Conservation (phyloP, 2,113 vertebrate genomes). For the Oostethus manadensis region DNA sequence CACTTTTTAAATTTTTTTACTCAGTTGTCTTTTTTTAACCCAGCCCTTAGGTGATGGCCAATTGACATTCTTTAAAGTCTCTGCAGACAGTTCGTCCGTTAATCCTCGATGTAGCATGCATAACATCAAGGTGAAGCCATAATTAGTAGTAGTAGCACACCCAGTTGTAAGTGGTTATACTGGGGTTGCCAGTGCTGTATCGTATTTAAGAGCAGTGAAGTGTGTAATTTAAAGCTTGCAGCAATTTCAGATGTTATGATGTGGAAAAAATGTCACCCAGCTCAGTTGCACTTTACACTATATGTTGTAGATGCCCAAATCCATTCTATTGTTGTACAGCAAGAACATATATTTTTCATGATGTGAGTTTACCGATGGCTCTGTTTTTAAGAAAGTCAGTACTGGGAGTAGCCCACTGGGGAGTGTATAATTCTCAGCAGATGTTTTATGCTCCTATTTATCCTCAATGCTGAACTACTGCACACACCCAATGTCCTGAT, state of each 20-base stretch:
- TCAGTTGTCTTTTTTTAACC: not conserved
- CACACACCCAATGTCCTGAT: not conserved
- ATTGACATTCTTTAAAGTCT: constrained; percentile 7
- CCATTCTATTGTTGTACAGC: not conserved
- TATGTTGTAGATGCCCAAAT: too few relatives aligned
- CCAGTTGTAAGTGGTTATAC: not conserved
- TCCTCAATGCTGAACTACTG: constrained; percentile 6
- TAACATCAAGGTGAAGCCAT: constrained; percentile 1
- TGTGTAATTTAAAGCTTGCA: not conserved
- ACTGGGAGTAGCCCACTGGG: constrained; percentile 17
- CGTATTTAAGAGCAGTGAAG: not conserved
- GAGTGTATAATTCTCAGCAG: constrained; percentile 25
- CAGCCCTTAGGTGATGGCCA: not conserved
- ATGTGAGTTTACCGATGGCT: not conserved
- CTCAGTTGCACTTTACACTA: not conserved
- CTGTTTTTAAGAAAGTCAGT: constrained; percentile 5
- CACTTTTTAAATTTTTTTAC: too few relatives aligned
- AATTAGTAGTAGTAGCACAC: constrained; percentile 11
- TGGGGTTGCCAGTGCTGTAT: not conserved
- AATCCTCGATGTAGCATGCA: constrained; percentile 11
- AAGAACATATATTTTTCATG: not conserved
- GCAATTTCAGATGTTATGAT: not conserved
- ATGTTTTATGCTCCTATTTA: constrained; percentile 20
- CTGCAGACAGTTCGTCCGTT: not conserved
- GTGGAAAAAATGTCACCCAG: not conserved